A percentile compares a stretch with the other conserved stretches of the same genome.
Evolutionary conservation across 1,140 invertebrate genomes (phyloP).

Genomic region (Danaus melanippus): DNA sequence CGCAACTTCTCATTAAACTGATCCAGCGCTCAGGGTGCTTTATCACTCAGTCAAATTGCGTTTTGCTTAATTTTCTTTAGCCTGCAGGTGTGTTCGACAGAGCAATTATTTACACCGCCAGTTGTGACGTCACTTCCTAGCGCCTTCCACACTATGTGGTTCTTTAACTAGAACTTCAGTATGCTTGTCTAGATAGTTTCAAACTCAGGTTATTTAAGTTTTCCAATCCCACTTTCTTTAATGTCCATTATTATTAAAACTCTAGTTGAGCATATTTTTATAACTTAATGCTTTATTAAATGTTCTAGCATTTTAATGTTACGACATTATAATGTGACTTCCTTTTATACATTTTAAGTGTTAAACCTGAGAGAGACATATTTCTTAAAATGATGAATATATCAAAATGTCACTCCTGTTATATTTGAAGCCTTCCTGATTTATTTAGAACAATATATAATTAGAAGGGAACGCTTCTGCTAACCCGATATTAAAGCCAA

Average conservation of each 20-base stretch:
- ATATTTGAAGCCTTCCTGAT: no score
- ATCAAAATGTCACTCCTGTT: no score
- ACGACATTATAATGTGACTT: no score
- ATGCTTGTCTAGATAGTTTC: slow-evolving; percentile 51
- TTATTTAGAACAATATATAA: slow-evolving; percentile 20
- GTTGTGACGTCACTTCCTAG: slow-evolving; percentile 53
- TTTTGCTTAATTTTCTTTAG: slow-evolving; percentile 72
- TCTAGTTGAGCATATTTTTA: not conserved
- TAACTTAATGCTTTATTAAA: not conserved
- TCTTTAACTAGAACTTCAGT: slow-evolving; percentile 47
- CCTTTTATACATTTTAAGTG: no score
- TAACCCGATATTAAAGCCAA: slow-evolving; percentile 45
- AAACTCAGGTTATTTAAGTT: slow-evolving; percentile 41
- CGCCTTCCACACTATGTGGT: slow-evolving; percentile 26
- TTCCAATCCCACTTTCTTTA: slow-evolving; percentile 33
- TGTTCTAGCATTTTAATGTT: no score
- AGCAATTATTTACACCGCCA: slow-evolving; percentile 70
- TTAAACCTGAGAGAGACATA: no score
- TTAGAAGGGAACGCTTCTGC: slow-evolving; percentile 43
- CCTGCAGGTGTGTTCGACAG: slow-evolving; percentile 71
- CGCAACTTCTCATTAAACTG: slow-evolving; percentile 66
- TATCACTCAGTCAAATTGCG: slow-evolving; percentile 72
- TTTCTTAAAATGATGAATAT: no score
- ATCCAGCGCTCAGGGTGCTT: slow-evolving; percentile 64
- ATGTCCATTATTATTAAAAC: not conserved